Evolutionary conservation across 2,888 invertebrate species (phyloP), one percentile per base, ranked within the genome.

Genomic region (Brachyptera risi): DNA sequence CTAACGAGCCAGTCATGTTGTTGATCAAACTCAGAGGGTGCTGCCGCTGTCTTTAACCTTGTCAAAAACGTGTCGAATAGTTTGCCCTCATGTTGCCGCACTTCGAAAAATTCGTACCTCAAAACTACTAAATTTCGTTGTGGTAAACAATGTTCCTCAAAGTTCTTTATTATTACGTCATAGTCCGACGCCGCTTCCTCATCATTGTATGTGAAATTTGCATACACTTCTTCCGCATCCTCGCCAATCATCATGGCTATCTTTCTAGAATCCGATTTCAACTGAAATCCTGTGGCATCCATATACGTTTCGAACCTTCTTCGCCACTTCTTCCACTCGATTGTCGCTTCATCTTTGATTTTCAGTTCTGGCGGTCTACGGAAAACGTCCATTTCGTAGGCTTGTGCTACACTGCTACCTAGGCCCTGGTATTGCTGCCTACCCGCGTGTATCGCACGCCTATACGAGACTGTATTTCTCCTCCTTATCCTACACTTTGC

Each of bases 51-150:
- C n/a, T n/a, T 7, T 21, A 47, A 24, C n/a, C 47, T 21, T 9
- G 21, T 47, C 24, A 47, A 2, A 24, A 47, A 47, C 9, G 47
- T 47, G 47, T 47, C 47, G 23, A 47, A 47, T 47, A 24, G 47
- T 24, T 47, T 24, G n/a, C 24, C 24, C 24, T 47, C 47, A 21
- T 3, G 21, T 21, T 47, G 47, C 23, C 23, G 21, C n/a, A 47
- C 23, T 21, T 47, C 47, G 24, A 47, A 47, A 19, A 21, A 47
- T 21, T 47, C 24, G 24, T 47, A 47, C n/a, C 47, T 5, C 24
- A 21, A 17, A n/a, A 47, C 47, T 23, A 47, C 47, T n/a, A 47
- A 47, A 47, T 47, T 47, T 24, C 24, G 21, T 9, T 21, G n/a
- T 3, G 47, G 47, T 24, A 21, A n/a, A 13, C 47, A 47, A 21